These are phyloP conservation scores for Chrysaora quinquecirrha DNA, from an alignment of 30 jellyfish, hydroid and myxozoan species.

Conservation along the genomic window DNA sequence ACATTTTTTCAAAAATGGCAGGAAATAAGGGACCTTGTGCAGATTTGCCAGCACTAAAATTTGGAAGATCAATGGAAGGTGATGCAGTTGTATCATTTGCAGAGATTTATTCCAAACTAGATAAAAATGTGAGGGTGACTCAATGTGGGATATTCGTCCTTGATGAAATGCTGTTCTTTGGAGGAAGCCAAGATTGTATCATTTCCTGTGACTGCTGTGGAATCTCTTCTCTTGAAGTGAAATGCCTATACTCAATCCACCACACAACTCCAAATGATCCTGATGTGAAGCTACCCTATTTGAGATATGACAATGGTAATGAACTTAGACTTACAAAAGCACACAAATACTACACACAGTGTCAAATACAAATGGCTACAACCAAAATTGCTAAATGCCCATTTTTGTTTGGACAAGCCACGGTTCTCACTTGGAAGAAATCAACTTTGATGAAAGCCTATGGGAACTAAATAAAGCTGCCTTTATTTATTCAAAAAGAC, in stretches of 20 bases:
- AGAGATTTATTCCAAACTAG: background rate
- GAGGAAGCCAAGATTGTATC: slow-evolving; percentile 12
- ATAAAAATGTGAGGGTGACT: slow-evolving; percentile 1
- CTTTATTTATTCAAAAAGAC: too few species aligned
- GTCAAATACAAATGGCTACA: slow-evolving; percentile 59
- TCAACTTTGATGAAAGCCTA: too few species aligned
- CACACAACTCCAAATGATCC: slow-evolving; percentile 25
- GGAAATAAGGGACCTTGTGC: background rate
- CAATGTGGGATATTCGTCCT: slow-evolving; percentile 41
- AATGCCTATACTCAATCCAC: slow-evolving; percentile 22
- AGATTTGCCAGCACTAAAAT: background rate
- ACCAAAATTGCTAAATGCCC: too few species aligned
- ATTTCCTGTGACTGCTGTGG: slow-evolving; percentile 41
- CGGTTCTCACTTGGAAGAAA: too few species aligned
- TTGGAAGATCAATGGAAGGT: background rate
- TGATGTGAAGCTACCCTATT: slow-evolving; percentile 10
- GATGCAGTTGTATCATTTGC: background rate
- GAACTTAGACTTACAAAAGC: background rate
- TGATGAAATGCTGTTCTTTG: slow-evolving; percentile 27
- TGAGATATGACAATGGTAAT: background rate
- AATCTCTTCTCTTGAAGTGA: slow-evolving; percentile 13
- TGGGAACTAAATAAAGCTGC: too few species aligned
- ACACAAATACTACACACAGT: slow-evolving; percentile 53
- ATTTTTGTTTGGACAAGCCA: too few species aligned
- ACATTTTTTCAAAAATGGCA: background rate